Conservation (phyloP, 2,888 invertebrate species). For the Cosmorhoe ocellata region DNA sequence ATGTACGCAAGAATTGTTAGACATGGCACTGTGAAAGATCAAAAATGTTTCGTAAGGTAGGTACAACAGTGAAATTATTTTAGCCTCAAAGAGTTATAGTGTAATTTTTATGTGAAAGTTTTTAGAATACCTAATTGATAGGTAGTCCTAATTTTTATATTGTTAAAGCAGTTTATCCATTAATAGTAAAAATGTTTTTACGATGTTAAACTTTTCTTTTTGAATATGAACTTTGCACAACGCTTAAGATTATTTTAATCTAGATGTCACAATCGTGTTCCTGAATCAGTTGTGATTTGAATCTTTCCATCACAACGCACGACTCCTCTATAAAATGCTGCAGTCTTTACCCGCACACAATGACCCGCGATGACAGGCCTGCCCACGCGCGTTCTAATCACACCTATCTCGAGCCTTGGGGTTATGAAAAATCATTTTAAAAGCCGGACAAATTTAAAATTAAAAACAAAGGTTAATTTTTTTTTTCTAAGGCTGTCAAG, state of each 20-base stretch:
- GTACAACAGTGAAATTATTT: conserved; percentile 12
- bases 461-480: not conserved
- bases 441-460: conserved; percentile 12
- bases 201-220: too few species aligned
- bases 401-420: conserved; percentile 62
- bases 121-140: too few species aligned
- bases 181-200: too few species aligned
- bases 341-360: conserved; percentile 59
- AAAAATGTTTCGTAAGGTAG: conserved; percentile 18
- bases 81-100: too few species aligned
- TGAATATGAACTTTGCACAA: conserved; percentile 2
- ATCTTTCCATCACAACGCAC: conserved; percentile 42
- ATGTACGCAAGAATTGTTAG: conserved; percentile 54
- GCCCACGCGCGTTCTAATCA: conserved; percentile 79
- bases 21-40: conserved; percentile 48
- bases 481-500: too few species aligned
- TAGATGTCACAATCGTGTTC: conserved; percentile 19
- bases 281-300: conserved; percentile 29
- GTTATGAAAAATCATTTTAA: conserved; percentile 20
- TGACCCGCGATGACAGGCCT: conserved; percentile 76
- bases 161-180: too few species aligned
- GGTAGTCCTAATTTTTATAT: too few species aligned
- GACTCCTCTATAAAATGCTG: conserved; percentile 49
- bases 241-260: conserved; percentile 7
- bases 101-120: too few species aligned